phyloP scores from a whole-genome alignment of 2,113 vertebrate genomes.

The Hydropotes inermis region DNA sequence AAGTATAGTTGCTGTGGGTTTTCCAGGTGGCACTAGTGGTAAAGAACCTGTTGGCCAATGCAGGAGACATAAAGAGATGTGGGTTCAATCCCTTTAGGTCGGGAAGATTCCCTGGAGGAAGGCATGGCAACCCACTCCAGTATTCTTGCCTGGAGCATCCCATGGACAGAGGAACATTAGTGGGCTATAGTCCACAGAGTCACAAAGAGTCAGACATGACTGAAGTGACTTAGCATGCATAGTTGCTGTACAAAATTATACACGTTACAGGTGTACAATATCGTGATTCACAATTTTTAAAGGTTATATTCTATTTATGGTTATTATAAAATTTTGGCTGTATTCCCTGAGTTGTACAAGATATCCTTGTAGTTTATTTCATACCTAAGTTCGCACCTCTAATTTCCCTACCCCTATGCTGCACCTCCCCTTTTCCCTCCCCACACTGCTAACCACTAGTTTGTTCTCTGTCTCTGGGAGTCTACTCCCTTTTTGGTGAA shows the following conservation, averaged over 20 bases:
- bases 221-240: neutral
- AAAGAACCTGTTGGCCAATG: neutral
- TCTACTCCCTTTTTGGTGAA: neutral
- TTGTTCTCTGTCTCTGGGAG: neutral
- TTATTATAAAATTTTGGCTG: neutral
- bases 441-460: neutral
- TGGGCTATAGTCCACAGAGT: neutral
- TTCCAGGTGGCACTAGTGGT: neutral
- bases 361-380: neutral
- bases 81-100: neutral
- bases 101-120: neutral
- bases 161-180: neutral
- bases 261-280: neutral
- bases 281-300: neutral
- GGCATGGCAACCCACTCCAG: neutral
- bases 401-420: neutral
- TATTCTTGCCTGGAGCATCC: neutral
- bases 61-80: neutral
- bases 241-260: neutral
- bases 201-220: neutral
- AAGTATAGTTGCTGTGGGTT: neutral
- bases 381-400: neutral
- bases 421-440: neutral
- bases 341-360: neutral
- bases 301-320: neutral